These are phyloP conservation scores for Doryteuthis pealeii DNA, from an alignment of 1,140 invertebrate genomes.

Conservation along the genomic window DNA sequence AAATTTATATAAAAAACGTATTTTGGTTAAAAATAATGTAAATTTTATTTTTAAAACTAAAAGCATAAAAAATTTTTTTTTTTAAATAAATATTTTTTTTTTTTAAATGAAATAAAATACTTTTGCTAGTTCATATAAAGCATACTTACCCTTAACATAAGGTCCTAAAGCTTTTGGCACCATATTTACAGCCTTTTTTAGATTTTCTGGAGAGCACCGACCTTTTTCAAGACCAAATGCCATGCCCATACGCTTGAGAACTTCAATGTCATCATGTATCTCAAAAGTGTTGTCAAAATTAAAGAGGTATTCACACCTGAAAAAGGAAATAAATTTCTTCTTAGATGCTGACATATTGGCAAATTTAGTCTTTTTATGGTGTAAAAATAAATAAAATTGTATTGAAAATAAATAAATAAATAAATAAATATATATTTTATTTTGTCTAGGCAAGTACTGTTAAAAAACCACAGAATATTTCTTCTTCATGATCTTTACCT, in stretches of 20 bases:
- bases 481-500: too few species aligned
- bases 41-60: too few species aligned
- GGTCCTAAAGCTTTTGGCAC: constrained; percentile 88
- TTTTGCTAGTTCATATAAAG: too few species aligned
- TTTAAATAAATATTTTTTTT: too few species aligned
- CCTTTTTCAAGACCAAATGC: constrained; percentile 93
- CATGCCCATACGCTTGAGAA: constrained; percentile 91
- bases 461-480: too few species aligned
- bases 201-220: constrained; percentile 77
- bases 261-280: constrained; percentile 98
- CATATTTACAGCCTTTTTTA: constrained; percentile 83
- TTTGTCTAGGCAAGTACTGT: too few species aligned
- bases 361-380: not conserved
- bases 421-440: not conserved
- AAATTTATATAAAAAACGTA: too few species aligned
- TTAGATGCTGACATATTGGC: not conserved
- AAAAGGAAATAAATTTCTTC: constrained; percentile 55
- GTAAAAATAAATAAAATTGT: constrained; percentile 1
- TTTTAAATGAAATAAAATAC: too few species aligned
- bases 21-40: too few species aligned
- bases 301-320: constrained; percentile 97
- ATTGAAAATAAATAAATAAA: not conserved
- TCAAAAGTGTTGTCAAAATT: constrained; percentile 99
- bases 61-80: too few species aligned
- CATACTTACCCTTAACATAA: constrained; percentile 77